Evolutionary conservation across 2,113 vertebrate species (phyloP), one percentile per base, ranked within the genome.

Genomic region (Cochlearius cochlearius): DNA sequence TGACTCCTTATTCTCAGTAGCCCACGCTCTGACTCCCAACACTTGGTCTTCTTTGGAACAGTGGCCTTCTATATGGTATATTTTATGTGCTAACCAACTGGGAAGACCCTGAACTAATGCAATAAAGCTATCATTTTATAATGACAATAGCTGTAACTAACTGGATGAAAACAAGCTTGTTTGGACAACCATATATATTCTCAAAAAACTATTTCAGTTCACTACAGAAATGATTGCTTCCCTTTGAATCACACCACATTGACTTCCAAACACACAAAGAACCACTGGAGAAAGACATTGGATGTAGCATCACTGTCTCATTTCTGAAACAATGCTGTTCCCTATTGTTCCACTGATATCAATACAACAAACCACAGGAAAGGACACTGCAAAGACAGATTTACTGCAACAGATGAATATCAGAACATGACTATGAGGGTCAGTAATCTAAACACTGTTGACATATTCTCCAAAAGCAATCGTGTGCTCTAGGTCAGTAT

Each of bases 111-210:
- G 21, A n/a, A 8, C 13, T 43, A 30, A 56, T 0, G 10, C 62
- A 45, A 12, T 12, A 32, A 76, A 83, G 4, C 17, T 3, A 0
- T 30, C 0, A 2, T 45, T 77, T 43, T 49, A 10, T 22, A 12
- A 10, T 8, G 11, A 12, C 7, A 8, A 21, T 8, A 29, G 29
- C 27, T 56, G n/a, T 11, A 49, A 2, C 63, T 25, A 50, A 62
- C 11, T 15, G 50, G 88, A 92, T 7, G 5, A 38, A 90, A 71
- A 82, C 17, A n/a, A 94, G 38, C 81, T 92, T 92, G 74, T 93
- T 92, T 64, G 82, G 71, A 76, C 86, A 83, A 7, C 3, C 58
- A 77, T 13, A 10, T 27, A 2, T 43, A 83, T 58, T 67, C 75
- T 74, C n/a, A 63, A 73, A 38, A 50, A 93, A 67, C 45, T 60